phyloP scores from a whole-genome alignment of 2,113 vertebrate species.

The Misgurnus mizolepis region DNA sequence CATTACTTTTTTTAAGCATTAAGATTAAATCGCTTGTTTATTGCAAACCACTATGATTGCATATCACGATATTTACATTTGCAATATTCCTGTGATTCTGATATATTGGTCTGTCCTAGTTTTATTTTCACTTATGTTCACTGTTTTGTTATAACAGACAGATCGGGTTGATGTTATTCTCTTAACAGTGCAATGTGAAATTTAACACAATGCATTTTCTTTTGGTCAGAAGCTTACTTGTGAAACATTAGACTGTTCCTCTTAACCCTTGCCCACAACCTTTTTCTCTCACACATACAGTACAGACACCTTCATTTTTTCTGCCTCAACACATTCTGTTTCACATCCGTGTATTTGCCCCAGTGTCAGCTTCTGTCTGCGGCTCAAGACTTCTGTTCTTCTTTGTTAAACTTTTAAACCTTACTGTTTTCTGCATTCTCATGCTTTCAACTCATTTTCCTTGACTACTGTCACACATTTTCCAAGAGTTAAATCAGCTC shows the following conservation, averaged over 20 bases:
- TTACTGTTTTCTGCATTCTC: not conserved
- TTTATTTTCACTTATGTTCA: not conserved
- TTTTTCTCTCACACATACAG: not conserved
- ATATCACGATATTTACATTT: too few species aligned
- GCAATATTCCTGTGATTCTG: too few species aligned
- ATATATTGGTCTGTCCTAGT: not conserved
- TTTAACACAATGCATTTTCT: not conserved
- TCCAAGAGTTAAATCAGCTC: not conserved
- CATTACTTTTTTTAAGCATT: too few species aligned
- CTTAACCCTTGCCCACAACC: not conserved
- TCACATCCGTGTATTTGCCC: conserved; percentile 12
- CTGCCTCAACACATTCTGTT: conserved; percentile 13
- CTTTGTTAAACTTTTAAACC: not conserved
- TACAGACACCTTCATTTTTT: not conserved
- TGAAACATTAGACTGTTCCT: not conserved
- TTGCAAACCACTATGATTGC: too few species aligned
- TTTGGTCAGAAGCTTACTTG: conserved; percentile 4
- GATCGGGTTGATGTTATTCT: not conserved
- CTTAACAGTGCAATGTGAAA: not conserved
- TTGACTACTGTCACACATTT: not conserved
- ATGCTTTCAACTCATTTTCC: not conserved
- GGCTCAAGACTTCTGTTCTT: not conserved
- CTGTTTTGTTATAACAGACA: not conserved
- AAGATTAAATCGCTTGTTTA: too few species aligned
- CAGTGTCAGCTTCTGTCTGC: conserved; percentile 5